phyloP scores from a whole-genome alignment of 2,113 vertebrate species.

The Lontra canadensis region DNA sequence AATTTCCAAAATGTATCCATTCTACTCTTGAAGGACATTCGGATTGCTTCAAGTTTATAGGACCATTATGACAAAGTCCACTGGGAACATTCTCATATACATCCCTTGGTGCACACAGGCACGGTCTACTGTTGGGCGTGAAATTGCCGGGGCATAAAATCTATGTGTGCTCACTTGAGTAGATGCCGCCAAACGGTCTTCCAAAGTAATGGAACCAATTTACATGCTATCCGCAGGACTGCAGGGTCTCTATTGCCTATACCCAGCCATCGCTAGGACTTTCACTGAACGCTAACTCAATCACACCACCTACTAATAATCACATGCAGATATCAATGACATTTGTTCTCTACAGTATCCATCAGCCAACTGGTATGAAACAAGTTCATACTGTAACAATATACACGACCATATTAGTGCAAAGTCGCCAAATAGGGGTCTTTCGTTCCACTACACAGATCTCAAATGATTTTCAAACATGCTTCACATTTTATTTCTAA shows the following conservation, averaged over 20 bases:
- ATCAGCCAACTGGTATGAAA: background rate
- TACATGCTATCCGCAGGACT: background rate
- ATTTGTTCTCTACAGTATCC: background rate
- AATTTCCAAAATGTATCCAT: background rate
- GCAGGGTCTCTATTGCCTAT: background rate
- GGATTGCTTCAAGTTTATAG: background rate
- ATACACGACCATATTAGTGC: background rate
- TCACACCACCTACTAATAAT: background rate
- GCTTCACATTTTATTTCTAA: background rate
- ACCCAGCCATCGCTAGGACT: background rate
- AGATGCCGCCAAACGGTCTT: background rate
- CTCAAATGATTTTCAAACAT: background rate
- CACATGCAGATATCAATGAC: background rate
- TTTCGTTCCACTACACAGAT: background rate
- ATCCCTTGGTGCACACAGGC: background rate
- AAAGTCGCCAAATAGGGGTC: background rate
- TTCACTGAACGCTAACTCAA: background rate
- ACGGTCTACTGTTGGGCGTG: fast-evolving
- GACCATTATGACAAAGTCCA: fast-evolving
- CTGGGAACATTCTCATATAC: background rate
- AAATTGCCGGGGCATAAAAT: background rate
- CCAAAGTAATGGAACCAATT: background rate
- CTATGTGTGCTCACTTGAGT: background rate
- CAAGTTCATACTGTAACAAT: background rate
- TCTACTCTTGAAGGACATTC: background rate